A percentile compares a stretch with the other conserved stretches of the same genome.
phyloP scores from a whole-genome alignment of 2,888 invertebrate genomes.

The Athrips mouffetella region DNA sequence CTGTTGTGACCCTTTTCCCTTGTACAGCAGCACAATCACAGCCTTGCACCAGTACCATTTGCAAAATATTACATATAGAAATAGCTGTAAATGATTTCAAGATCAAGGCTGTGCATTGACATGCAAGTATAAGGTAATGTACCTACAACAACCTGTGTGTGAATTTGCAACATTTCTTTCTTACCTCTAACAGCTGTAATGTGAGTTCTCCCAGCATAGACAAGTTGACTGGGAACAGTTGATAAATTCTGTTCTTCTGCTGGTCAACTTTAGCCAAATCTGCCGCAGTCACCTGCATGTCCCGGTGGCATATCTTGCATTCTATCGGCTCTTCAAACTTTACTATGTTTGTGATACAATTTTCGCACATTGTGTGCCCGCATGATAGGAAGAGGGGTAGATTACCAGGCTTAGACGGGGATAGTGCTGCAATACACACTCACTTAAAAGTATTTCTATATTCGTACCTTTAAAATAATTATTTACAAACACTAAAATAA shows the following conservation, averaged over 20 bases:
- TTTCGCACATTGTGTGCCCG: conserved; percentile 83
- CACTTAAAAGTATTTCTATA: too few species aligned
- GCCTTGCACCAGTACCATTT: too few species aligned
- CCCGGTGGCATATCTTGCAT: conserved; percentile 68
- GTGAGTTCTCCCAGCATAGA: conserved; percentile 60
- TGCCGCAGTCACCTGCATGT: conserved; percentile 39
- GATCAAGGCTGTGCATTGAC: too few species aligned
- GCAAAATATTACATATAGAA: too few species aligned
- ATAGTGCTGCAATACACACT: conserved; percentile 20
- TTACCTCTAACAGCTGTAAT: conserved; percentile 44
- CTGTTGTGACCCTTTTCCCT: too few species aligned
- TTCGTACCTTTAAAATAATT: too few species aligned
- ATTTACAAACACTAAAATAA: too few species aligned
- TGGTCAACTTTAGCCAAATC: conserved; percentile 35
- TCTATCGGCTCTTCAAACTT: conserved; percentile 60
- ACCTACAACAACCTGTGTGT: too few species aligned
- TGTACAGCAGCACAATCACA: too few species aligned
- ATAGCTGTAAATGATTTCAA: too few species aligned
- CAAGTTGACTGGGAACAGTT: conserved; percentile 57
- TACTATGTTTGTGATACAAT: conserved; percentile 69
- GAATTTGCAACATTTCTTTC: too few species aligned
- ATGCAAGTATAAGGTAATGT: too few species aligned
- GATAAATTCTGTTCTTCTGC: conserved; percentile 41
- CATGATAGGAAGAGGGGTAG: conserved; percentile 81
- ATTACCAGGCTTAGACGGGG: conserved; percentile 38